These are phyloP conservation scores for Zoroaster sp. DNA, from an alignment of 53 echinoderm and acorn worm genomes.

Conservation along the genomic window DNA sequence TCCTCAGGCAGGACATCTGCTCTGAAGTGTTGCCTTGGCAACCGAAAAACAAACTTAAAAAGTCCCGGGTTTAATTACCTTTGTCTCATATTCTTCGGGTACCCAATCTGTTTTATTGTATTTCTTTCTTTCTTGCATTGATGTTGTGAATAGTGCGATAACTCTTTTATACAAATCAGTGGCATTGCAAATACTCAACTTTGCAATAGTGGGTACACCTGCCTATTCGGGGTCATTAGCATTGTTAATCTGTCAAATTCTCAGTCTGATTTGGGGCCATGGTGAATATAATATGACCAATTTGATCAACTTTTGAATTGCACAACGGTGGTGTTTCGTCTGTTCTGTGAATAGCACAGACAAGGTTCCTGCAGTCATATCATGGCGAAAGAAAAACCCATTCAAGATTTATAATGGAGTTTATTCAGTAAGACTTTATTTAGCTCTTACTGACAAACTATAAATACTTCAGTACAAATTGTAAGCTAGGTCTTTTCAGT, in stretches of 20 bases:
- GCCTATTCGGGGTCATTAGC: conserved; percentile 38
- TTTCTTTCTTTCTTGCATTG: background rate
- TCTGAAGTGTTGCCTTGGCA: conserved; percentile 22
- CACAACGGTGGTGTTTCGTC: background rate
- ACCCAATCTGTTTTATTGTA: background rate
- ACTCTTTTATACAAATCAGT: background rate
- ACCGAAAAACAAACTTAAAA: conserved; percentile 42
- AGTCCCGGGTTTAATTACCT: conserved; percentile 47
- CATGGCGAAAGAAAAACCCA: background rate
- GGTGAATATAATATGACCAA: background rate
- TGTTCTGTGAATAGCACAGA: background rate
- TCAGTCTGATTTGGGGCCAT: background rate
- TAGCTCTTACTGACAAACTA: too few species aligned
- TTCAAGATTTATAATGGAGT: background rate
- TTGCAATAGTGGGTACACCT: conserved; percentile 1
- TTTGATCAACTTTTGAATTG: background rate
- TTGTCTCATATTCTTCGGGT: conserved; percentile 15
- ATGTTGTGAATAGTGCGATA: conserved; percentile 1
- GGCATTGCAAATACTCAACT: background rate
- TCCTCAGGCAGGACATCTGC: conserved; percentile 45
- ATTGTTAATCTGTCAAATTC: conserved; percentile 14
- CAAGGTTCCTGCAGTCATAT: background rate
- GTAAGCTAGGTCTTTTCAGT: too few species aligned
- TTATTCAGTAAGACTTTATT: too few species aligned
- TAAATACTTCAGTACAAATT: too few species aligned